A percentile compares a stretch with the other conserved stretches of the same genome.
Evolutionary conservation across 1,140 invertebrate species (phyloP).

Genomic region (Leptinotarsa undecemlineata): DNA sequence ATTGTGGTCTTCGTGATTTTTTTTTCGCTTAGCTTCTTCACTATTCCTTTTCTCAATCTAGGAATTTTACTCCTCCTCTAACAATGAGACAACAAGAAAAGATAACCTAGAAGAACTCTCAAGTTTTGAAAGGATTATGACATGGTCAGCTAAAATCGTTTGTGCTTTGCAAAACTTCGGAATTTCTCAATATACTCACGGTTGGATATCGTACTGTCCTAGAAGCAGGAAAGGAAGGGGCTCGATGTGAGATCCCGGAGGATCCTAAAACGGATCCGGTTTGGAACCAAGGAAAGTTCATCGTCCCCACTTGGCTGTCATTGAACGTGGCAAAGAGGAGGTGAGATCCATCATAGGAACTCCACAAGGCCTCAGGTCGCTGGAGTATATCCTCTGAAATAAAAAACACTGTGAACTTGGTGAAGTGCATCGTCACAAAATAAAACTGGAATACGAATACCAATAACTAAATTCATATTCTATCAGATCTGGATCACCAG

Average conservation of each 20-base stretch:
- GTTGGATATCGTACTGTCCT: conserved; percentile 78
- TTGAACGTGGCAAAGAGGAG: conserved; percentile 87
- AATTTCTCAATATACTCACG: conserved; percentile 52
- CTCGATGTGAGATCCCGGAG: conserved; percentile 52
- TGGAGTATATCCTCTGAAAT: conserved; percentile 77
- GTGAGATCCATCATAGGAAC: conserved; percentile 76
- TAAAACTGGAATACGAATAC: no score
- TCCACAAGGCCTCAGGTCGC: conserved; percentile 79
- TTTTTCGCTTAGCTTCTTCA: no score
- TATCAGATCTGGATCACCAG: neutral
- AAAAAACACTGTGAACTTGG: neutral
- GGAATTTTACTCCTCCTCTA: no score
- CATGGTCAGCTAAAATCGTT: no score
- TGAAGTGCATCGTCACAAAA: no score
- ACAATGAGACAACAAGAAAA: no score
- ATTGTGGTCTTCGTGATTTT: no score
- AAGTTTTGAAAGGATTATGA: no score
- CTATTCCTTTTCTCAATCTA: no score
- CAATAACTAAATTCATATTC: no score
- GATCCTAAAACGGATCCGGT: conserved; percentile 60
- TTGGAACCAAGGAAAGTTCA: conserved; percentile 77
- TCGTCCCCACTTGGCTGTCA: conserved; percentile 76
- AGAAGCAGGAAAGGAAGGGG: conserved; percentile 70
- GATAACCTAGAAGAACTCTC: no score
- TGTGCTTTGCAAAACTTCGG: no score